Conservation (phyloP, 2,888 invertebrate species). For the Ptycholaimellus sp. region DNA sequence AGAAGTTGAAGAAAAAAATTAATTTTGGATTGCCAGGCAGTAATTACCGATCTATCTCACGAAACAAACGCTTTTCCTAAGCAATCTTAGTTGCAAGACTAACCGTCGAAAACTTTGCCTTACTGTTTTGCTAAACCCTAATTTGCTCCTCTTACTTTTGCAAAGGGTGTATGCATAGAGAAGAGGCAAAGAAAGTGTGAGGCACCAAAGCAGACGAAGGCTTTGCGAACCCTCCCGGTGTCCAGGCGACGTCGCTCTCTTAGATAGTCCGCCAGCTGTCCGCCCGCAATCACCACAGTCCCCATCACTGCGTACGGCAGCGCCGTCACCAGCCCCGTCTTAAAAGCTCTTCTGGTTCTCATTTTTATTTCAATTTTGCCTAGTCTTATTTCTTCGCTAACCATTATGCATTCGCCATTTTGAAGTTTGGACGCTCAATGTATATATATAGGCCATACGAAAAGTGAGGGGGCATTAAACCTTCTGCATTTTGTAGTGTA, state of each 20-base stretch:
- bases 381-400: neutral
- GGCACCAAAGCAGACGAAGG: constrained; percentile 51
- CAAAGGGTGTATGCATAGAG: too few relatives aligned
- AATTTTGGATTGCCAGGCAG: too few relatives aligned
- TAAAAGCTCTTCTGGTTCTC: constrained; percentile 32
- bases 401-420: constrained; percentile 11
- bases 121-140: too few relatives aligned
- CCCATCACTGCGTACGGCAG: constrained; percentile 71
- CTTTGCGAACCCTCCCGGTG: constrained; percentile 42
- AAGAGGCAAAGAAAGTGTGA: too few relatives aligned
- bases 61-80: too few relatives aligned
- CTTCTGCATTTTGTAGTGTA: constrained; percentile 16
- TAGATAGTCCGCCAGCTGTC: constrained; percentile 56
- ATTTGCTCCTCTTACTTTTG: too few relatives aligned
- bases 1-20: too few relatives aligned
- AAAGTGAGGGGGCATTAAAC: constrained; percentile 3
- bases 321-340: constrained; percentile 58
- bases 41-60: too few relatives aligned
- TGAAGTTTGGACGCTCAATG: constrained; percentile 9
- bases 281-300: constrained; percentile 49
- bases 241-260: constrained; percentile 41
- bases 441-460: neutral
- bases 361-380: neutral
- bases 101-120: too few relatives aligned
- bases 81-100: too few relatives aligned